Conservation (phyloP, 2,888 invertebrate species). For the Drosophila nigricruria region DNA sequence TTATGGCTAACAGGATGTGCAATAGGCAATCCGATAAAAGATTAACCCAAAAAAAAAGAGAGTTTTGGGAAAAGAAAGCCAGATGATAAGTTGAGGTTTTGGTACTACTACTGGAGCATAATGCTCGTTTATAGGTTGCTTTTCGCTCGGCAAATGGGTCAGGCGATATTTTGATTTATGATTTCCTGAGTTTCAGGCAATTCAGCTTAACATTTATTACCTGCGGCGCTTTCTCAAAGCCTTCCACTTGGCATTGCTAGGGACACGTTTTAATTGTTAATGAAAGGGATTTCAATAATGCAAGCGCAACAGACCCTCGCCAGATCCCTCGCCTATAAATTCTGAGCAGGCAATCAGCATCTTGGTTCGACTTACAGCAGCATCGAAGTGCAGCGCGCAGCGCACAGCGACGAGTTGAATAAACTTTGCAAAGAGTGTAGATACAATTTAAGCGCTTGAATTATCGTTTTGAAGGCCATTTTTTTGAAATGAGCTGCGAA, state of each 20-base stretch:
- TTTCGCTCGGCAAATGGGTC: conserved; percentile 42
- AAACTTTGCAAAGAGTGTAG: conserved; percentile 78
- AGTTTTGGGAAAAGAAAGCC: conserved; percentile 27
- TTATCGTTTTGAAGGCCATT: conserved; percentile 83
- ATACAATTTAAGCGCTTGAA: conserved; percentile 80
- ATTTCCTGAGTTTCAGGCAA: conserved; percentile 36
- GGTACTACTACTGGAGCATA: conserved; percentile 8
- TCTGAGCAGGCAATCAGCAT: conserved; percentile 10
- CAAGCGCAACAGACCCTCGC: neutral
- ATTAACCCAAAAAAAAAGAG: conserved; percentile 36
- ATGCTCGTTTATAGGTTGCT: conserved; percentile 19
- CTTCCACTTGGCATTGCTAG: conserved; percentile 14
- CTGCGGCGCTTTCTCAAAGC: conserved; percentile 29
- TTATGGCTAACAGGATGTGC: conserved; percentile 34
- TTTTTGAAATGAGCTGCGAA: conserved; percentile 70
- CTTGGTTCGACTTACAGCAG: conserved; percentile 18
- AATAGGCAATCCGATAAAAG: conserved; percentile 41
- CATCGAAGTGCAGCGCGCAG: conserved; percentile 42
- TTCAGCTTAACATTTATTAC: conserved; percentile 13
- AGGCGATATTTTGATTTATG: conserved; percentile 52
- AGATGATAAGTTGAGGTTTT: conserved; percentile 26
- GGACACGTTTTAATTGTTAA: conserved; percentile 34
- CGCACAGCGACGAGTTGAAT: conserved; percentile 70
- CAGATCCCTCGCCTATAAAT: neutral
- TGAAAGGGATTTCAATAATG: conserved; percentile 3